Evolutionary conservation across 2,797 vertebrate genomes (phyloP).

Genomic region (Eospalax fontanierii): DNA sequence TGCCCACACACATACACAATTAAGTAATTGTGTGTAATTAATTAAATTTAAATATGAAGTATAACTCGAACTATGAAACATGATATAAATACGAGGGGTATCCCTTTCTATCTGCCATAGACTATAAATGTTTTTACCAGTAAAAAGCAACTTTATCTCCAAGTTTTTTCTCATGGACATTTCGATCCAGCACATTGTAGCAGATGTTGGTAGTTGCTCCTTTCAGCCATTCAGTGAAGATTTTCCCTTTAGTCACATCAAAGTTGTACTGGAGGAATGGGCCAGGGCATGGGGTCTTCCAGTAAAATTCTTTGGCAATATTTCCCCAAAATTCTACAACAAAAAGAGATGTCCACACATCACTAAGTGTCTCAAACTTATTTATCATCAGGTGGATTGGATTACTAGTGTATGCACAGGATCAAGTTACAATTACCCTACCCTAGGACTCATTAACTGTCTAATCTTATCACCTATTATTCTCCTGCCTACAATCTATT

Average conservation of each 20-base stretch:
- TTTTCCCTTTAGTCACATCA: constrained; percentile 97
- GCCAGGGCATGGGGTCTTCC: constrained; percentile 94
- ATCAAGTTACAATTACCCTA: constrained; percentile 52
- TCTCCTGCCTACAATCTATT: constrained; percentile 23
- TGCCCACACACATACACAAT: background rate
- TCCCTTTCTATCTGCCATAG: constrained; percentile 64
- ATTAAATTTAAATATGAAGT: constrained; percentile 9
- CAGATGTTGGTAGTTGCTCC: constrained; percentile 98
- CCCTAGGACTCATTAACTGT: background rate
- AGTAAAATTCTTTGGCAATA: constrained; percentile 96
- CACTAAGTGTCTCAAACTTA: constrained; percentile 56
- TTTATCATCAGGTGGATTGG: constrained; percentile 37
- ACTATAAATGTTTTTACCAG: constrained; percentile 92
- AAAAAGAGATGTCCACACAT: constrained; percentile 67
- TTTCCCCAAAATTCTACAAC: constrained; percentile 96
- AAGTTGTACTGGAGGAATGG: constrained; percentile 96
- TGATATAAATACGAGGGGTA: constrained; percentile 10
- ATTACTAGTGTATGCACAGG: constrained; percentile 25
- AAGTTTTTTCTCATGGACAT: constrained; percentile 94
- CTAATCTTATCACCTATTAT: constrained; percentile 24
- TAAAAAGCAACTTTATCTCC: constrained; percentile 97
- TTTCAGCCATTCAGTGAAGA: constrained; percentile 98
- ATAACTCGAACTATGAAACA: constrained; percentile 58
- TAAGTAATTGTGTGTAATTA: background rate
- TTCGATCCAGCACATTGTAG: constrained; percentile 97